These are phyloP conservation scores for Aix galericulata DNA, from an alignment of 2,113 vertebrate species.

Conservation along the genomic window DNA sequence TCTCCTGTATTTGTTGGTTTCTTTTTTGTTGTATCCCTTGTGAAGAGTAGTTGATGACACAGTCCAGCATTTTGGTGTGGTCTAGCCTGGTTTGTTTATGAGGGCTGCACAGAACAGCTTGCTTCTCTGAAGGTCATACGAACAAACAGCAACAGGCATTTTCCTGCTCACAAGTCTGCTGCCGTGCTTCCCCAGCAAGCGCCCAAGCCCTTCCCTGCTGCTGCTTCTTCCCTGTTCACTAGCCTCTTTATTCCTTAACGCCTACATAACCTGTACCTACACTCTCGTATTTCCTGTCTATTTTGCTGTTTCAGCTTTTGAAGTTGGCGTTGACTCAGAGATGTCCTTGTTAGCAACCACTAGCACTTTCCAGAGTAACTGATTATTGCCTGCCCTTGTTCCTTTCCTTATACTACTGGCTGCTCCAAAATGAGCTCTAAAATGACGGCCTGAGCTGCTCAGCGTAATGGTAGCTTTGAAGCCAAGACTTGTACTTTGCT, in stretches of 20 bases:
- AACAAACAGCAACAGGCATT: neutral
- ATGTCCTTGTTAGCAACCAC: neutral
- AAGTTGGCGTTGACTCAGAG: neutral
- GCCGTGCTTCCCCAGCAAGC: neutral
- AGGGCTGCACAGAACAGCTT: neutral
- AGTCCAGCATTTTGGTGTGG: neutral
- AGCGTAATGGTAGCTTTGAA: neutral
- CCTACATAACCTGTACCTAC: rapidly evolving
- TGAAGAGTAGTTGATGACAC: neutral
- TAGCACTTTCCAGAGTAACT: neutral
- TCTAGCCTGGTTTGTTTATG: neutral
- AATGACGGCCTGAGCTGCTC: neutral
- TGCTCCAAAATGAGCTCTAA: neutral
- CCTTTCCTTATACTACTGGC: neutral
- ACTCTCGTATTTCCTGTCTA: neutral
- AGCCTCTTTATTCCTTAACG: neutral
- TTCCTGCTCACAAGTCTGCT: neutral
- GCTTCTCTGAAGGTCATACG: neutral
- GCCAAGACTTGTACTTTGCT: neutral
- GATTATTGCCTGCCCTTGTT: neutral
- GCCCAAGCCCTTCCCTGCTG: neutral
- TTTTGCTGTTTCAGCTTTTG: neutral
- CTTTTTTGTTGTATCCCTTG: neutral
- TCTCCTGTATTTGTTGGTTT: neutral
- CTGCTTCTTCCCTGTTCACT: neutral